Percentiles rank a stretch among this genome's conserved stretches.
Evolutionary conservation across 35 echinoderm and acorn worm genomes (phyloP).

Genomic region (Acanthaster planci): DNA sequence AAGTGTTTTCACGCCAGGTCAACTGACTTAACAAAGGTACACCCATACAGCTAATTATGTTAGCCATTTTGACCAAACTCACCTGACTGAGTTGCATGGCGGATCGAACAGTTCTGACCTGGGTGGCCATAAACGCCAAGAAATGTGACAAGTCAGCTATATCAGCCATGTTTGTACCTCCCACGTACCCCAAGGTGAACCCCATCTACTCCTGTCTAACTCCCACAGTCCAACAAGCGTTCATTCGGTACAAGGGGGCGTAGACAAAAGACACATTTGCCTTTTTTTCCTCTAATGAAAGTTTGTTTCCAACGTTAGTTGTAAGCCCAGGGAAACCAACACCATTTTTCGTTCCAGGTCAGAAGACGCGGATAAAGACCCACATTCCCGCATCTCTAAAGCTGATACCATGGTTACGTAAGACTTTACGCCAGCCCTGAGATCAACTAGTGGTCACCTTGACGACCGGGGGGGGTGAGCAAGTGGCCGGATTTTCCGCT

Average conservation of each 20-base stretch:
- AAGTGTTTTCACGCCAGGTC: no score
- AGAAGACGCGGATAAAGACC: not conserved
- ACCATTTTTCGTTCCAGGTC: conserved; percentile 2
- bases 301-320: not conserved
- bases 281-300: no score
- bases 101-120: not conserved
- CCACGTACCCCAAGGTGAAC: no score
- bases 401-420: conserved; percentile 25
- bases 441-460: not conserved
- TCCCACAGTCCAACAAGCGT: no score
- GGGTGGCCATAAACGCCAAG: conserved; percentile 1
- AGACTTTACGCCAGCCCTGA: not conserved
- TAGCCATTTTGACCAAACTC: not conserved
- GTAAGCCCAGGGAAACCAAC: not conserved
- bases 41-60: no score
- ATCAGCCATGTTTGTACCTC: not conserved
- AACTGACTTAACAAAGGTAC: no score
- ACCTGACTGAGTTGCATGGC: not conserved
- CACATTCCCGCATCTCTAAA: not conserved
- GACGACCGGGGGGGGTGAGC: no score
- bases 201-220: no score
- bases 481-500: no score
- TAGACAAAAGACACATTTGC: no score
- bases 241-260: no score
- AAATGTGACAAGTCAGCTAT: not conserved